Conservation (phyloP, 1,140 invertebrate genomes). For the Oreohelix idahoensis region DNA sequence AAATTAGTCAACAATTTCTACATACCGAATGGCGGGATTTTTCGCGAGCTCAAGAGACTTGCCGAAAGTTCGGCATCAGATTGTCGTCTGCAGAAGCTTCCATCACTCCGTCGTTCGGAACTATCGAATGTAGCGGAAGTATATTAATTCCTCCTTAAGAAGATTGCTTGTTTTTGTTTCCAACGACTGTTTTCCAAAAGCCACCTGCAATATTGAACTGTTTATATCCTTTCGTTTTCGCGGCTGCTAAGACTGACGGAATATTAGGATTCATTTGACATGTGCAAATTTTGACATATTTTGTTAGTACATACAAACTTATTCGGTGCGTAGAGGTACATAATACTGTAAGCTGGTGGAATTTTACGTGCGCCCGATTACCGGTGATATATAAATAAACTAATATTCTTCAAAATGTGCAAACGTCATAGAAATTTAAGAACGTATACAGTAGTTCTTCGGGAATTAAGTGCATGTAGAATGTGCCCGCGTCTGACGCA, state of each 20-base stretch:
- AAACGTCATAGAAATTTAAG: no score
- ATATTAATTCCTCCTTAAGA: background rate
- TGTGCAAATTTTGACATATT: background rate
- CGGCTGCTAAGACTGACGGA: background rate
- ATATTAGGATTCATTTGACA: background rate
- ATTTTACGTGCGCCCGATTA: no score
- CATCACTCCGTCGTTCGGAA: background rate
- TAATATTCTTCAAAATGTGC: no score
- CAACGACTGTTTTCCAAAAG: background rate
- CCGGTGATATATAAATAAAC: no score
- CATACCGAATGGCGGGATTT: no score
- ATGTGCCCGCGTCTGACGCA: no score
- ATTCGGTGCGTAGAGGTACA: background rate
- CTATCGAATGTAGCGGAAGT: background rate
- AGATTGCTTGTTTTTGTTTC: background rate
- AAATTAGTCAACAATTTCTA: conserved; percentile 3
- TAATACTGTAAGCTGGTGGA: background rate
- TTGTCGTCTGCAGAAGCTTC: background rate
- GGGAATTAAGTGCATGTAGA: no score
- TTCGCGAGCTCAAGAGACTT: no score
- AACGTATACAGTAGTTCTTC: no score
- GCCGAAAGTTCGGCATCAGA: no score
- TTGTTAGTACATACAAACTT: background rate
- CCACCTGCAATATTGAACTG: background rate
- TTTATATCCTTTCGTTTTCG: background rate